Evolutionary conservation across 1,140 invertebrate species (phyloP).

Genomic region (Callitettix versicolor): DNA sequence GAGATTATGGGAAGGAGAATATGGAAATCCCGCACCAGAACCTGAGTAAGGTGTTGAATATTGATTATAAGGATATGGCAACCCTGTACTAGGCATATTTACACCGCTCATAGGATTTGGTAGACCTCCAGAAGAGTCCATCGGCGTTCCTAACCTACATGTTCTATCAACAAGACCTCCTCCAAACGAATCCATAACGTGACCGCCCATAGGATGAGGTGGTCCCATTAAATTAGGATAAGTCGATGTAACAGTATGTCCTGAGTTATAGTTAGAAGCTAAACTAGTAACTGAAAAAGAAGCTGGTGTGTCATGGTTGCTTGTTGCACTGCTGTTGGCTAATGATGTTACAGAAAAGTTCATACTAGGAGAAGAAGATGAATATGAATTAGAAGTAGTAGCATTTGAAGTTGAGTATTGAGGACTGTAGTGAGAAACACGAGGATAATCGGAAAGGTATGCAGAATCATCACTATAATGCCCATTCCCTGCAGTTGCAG

Average conservation of each 20-base stretch:
- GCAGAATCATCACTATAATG: slow-evolving; percentile 27
- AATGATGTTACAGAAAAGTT: slow-evolving; percentile 36
- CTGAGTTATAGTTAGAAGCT: slow-evolving; percentile 25
- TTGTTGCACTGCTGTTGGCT: slow-evolving; percentile 31
- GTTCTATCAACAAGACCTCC: slow-evolving; percentile 23
- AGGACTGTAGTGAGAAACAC: slow-evolving; percentile 22
- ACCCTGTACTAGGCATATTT: slow-evolving; percentile 24
- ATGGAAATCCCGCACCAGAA: slow-evolving; percentile 26
- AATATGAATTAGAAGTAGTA: slow-evolving; percentile 24
- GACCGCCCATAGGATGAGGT: slow-evolving; percentile 23
- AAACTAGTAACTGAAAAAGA: slow-evolving; percentile 31
- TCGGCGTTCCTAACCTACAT: slow-evolving; percentile 22
- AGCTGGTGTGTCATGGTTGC: slow-evolving; percentile 13
- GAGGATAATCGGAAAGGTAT: slow-evolving; percentile 28
- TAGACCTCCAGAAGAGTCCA: slow-evolving; percentile 17
- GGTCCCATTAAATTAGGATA: slow-evolving; percentile 28
- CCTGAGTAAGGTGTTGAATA: slow-evolving; percentile 34
- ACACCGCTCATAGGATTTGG: slow-evolving; percentile 25
- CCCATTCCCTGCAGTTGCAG: slow-evolving; percentile 12
- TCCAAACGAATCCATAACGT: slow-evolving; percentile 19
- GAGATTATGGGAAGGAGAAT: slow-evolving; percentile 35
- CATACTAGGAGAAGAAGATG: slow-evolving; percentile 25
- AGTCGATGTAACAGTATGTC: slow-evolving; percentile 21
- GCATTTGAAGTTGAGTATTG: slow-evolving; percentile 23
- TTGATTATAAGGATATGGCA: slow-evolving; percentile 34